Conservation (phyloP, 2,113 vertebrate genomes). For the Colinus virginianus region DNA sequence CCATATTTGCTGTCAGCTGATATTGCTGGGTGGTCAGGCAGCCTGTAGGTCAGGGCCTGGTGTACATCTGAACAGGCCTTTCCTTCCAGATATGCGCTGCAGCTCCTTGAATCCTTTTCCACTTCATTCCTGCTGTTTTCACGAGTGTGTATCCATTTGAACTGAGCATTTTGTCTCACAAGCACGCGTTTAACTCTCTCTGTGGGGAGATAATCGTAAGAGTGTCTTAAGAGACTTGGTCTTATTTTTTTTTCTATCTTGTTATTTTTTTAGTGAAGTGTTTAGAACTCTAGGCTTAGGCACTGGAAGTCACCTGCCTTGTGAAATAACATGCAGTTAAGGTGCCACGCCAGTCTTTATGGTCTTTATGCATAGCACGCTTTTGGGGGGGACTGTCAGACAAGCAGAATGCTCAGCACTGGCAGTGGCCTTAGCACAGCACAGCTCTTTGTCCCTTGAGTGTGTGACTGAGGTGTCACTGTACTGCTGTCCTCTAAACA, state of each 20-base stretch:
- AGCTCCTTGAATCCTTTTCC: background rate
- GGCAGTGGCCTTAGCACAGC: background rate
- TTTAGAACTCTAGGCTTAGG: background rate
- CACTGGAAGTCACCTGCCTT: background rate
- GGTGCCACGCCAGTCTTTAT: background rate
- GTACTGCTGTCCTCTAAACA: background rate
- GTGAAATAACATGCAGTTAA: background rate
- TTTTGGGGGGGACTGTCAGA: background rate
- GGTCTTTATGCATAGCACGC: background rate
- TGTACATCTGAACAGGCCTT: fast-evolving
- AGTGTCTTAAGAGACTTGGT: background rate
- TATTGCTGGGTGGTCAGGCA: background rate
- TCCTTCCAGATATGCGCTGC: background rate
- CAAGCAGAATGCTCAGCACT: background rate
- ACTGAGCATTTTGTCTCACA: no score
- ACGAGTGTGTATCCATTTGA: no score
- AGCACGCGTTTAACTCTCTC: no score
- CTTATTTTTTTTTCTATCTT: background rate
- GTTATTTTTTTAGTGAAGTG: background rate
- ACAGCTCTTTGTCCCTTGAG: background rate
- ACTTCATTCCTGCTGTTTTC: no score
- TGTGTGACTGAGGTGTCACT: background rate
- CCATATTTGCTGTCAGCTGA: fast-evolving
- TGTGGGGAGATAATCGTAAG: no score
- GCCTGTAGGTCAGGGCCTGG: background rate